Evolutionary conservation across 2,113 vertebrate genomes (phyloP).

Genomic region (Ptilorrhoa leucosticta): DNA sequence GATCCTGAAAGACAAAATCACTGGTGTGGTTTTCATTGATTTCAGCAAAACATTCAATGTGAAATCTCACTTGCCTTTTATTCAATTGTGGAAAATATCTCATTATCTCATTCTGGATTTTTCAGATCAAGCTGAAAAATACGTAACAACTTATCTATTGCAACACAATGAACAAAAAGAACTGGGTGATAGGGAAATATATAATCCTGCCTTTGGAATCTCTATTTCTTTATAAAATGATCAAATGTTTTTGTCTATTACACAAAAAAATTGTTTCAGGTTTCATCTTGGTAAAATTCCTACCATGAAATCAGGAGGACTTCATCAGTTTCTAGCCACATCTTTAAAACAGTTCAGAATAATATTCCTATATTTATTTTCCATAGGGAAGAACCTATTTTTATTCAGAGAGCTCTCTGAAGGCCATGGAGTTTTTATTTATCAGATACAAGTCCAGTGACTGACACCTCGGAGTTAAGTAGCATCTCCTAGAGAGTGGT

Average conservation of each 20-base stretch:
- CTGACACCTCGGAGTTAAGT: not conserved
- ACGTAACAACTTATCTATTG: not conserved
- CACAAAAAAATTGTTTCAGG: not conserved
- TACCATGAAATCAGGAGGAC: not conserved
- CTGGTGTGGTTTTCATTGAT: constrained; percentile 22
- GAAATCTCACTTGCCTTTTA: constrained; percentile 14
- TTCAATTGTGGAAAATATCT: not conserved
- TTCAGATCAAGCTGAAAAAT: not conserved
- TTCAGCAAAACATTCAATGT: not conserved
- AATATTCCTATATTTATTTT: not conserved
- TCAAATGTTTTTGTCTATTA: not conserved
- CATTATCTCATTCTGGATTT: not conserved
- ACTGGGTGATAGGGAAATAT: not conserved
- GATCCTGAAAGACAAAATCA: constrained; percentile 2
- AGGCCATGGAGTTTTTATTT: not conserved
- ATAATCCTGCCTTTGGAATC: not conserved
- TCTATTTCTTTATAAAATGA: not conserved
- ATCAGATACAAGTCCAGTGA: not conserved
- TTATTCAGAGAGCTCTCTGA: not conserved
- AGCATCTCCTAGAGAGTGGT: not conserved
- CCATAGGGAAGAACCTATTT: not conserved
- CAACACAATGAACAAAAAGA: not conserved
- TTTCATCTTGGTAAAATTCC: not conserved
- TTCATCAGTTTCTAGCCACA: not conserved
- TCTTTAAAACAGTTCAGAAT: not conserved